A percentile compares a stretch with the other conserved stretches of the same genome.
Evolutionary conservation across 2,797 vertebrate genomes (phyloP).

Genomic region (Neopelma chrysocephalum): DNA sequence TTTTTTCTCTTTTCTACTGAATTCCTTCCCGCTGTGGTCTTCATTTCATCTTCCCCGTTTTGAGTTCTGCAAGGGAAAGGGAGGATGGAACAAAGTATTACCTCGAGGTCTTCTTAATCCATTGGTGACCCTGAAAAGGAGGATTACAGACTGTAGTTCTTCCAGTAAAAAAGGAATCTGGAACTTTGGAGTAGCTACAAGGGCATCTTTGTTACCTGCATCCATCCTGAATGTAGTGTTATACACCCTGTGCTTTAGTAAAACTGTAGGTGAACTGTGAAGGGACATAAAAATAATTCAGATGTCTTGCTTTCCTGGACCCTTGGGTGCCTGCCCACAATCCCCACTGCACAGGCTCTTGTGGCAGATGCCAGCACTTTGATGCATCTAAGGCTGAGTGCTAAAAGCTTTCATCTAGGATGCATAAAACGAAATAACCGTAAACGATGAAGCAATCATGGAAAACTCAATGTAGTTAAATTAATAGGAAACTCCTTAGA

Average conservation of each 20-base stretch:
- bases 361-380: not conserved
- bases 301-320: not conserved
- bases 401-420: slow-evolving; percentile 10
- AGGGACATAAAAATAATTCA: not conserved
- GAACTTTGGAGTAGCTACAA: not conserved
- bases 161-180: not conserved
- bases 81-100: not conserved
- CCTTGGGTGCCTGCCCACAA: not conserved
- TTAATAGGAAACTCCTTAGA: slow-evolving; percentile 41
- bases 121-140: not conserved
- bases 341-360: not conserved
- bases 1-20: not conserved
- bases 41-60: slow-evolving; percentile 13
- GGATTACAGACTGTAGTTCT: not conserved
- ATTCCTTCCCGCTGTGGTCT: not conserved
- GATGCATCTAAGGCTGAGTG: not conserved
- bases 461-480: slow-evolving; percentile 27
- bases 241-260: not conserved
- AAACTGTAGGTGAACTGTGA: not conserved
- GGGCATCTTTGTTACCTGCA: not conserved
- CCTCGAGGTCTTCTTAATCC: not conserved
- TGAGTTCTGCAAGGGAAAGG: slow-evolving; percentile 33
- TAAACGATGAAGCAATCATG: not conserved
- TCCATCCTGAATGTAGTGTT: not conserved
- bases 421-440: not conserved